phyloP scores from a whole-genome alignment of 2,888 invertebrate species.

The Mimas tiliae region DNA sequence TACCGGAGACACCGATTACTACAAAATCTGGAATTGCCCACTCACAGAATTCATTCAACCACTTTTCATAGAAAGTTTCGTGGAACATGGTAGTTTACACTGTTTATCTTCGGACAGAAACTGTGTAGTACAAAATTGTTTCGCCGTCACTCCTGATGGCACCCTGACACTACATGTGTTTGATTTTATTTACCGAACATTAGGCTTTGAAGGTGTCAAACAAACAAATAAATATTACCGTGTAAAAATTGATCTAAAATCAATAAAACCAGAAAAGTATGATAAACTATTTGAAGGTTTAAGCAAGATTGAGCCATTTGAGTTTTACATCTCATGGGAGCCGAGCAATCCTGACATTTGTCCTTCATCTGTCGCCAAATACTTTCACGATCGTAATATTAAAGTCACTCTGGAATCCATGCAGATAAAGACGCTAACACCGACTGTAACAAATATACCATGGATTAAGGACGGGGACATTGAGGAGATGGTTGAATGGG shows the following conservation, averaged over 20 bases:
- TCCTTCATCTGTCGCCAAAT: conserved; percentile 76
- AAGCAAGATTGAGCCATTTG: conserved; percentile 57
- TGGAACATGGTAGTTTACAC: conserved; percentile 63
- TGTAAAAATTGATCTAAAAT: conserved; percentile 62
- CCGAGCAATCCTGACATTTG: conserved; percentile 63
- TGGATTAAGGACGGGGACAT: conserved; percentile 58
- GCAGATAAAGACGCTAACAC: conserved; percentile 47
- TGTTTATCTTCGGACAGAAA: conserved; percentile 62
- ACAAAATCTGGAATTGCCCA: conserved; percentile 58
- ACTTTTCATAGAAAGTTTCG: conserved; percentile 67
- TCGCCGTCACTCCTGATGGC: conserved; percentile 69
- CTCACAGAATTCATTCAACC: conserved; percentile 63
- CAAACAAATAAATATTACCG: conserved; percentile 64
- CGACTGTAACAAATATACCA: conserved; percentile 62
- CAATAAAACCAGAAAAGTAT: conserved; percentile 50
- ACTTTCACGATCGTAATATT: conserved; percentile 62
- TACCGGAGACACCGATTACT: conserved; percentile 68
- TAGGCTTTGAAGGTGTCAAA: conserved; percentile 72
- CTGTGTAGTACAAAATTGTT: conserved; percentile 69
- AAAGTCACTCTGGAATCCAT: conserved; percentile 52
- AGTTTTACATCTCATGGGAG: conserved; percentile 67
- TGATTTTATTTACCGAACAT: conserved; percentile 67
- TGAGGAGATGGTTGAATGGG: conserved; percentile 74
- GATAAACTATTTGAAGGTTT: conserved; percentile 53
- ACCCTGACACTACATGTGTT: conserved; percentile 61